These are phyloP conservation scores for Homarus gammarus DNA, from an alignment of 2,888 invertebrate species.

Conservation along the genomic window DNA sequence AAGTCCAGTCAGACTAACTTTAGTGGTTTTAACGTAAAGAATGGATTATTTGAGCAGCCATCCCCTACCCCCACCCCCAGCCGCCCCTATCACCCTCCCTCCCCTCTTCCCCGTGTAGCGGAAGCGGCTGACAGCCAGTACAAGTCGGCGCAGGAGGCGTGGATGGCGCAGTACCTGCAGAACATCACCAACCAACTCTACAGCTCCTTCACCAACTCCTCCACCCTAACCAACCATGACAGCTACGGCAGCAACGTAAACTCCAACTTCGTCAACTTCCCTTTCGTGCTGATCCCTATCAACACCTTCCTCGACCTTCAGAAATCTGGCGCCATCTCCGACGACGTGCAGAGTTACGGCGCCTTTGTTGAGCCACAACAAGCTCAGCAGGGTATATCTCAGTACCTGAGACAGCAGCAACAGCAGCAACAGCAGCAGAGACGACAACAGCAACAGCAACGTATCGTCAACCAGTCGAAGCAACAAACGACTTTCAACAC, in stretches of 20 bases:
- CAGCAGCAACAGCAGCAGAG: constrained; percentile 38
- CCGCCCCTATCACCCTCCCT: not conserved
- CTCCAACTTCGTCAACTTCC: constrained; percentile 67
- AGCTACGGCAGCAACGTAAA: constrained; percentile 1
- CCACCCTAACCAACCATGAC: constrained; percentile 17
- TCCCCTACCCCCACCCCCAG: not conserved
- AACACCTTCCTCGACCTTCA: constrained; percentile 71
- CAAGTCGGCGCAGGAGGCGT: constrained; percentile 44
- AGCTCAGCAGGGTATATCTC: constrained; percentile 24
- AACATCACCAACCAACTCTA: constrained; percentile 60
- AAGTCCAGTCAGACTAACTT: constrained; percentile 5
- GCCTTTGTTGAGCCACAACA: constrained; percentile 69
- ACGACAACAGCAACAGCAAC: constrained; percentile 19
- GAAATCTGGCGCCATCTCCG: constrained; percentile 69
- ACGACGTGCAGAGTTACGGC: constrained; percentile 71
- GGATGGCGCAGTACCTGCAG: constrained; percentile 71
- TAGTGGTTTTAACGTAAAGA: constrained; percentile 31
- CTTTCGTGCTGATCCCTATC: constrained; percentile 74
- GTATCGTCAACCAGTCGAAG: constrained; percentile 10
- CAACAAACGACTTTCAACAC: constrained; percentile 41
- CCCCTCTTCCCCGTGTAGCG: not conserved
- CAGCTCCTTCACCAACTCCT: constrained; percentile 62
- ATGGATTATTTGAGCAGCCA: constrained; percentile 21
- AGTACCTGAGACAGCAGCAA: constrained; percentile 41
- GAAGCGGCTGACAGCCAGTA: constrained; percentile 14